These are phyloP conservation scores for Troglohyphantes excavatus DNA, from an alignment of 2,888 invertebrate species.

Conservation along the genomic window DNA sequence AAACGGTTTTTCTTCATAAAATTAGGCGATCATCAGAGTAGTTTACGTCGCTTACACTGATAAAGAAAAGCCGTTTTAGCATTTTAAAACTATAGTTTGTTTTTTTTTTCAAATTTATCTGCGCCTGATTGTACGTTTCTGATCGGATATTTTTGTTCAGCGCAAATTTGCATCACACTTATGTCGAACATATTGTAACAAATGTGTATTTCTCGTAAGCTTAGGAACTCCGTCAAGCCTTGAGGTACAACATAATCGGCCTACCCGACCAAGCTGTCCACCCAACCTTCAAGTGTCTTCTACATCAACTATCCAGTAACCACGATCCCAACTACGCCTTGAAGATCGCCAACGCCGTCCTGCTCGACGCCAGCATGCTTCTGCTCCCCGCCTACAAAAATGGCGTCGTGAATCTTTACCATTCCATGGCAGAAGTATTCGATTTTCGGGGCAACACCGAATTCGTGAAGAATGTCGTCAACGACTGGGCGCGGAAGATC, in stretches of 20 bases:
- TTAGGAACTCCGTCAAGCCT: slow-evolving; percentile 12
- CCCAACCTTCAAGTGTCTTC: neutral
- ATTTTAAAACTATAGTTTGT: too few relatives aligned
- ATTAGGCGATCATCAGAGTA: too few relatives aligned
- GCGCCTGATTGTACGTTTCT: too few relatives aligned
- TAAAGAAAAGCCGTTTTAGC: too few relatives aligned
- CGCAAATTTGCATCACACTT: too few relatives aligned
- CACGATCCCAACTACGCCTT: slow-evolving; percentile 3
- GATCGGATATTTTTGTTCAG: too few relatives aligned
- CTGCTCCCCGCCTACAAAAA: slow-evolving; percentile 18
- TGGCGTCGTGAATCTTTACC: slow-evolving; percentile 5
- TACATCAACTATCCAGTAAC: neutral
- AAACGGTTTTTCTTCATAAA: too few relatives aligned
- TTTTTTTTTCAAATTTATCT: too few relatives aligned
- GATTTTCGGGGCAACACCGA: slow-evolving; percentile 41
- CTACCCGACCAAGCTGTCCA: neutral
- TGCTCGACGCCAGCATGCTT: slow-evolving; percentile 84
- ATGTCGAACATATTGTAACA: too few relatives aligned
- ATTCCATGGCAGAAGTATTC: slow-evolving; percentile 42
- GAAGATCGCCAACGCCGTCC: slow-evolving; percentile 88
- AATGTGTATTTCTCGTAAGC: neutral
- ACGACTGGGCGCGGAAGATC: slow-evolving; percentile 69
- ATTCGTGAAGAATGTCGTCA: slow-evolving; percentile 39
- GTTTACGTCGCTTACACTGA: too few relatives aligned
- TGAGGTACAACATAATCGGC: slow-evolving; percentile 13